A percentile compares a stretch with the other conserved stretches of the same genome.
Evolutionary conservation across 2,888 invertebrate genomes (phyloP).

Genomic region (Callyntrura guangdongensis): DNA sequence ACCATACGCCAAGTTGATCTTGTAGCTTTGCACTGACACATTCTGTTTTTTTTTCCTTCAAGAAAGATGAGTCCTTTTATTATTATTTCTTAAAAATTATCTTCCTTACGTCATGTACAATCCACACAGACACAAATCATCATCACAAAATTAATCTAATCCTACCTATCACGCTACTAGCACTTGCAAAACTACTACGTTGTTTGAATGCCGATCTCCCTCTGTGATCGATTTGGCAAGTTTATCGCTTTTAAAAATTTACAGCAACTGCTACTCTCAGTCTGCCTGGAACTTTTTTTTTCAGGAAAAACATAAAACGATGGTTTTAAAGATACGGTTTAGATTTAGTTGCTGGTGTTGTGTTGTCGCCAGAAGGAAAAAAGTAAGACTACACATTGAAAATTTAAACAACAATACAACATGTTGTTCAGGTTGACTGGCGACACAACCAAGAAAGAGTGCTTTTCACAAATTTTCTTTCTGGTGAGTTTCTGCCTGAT

Average conservation of each 20-base stretch:
- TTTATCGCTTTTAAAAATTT: slow-evolving; percentile 39
- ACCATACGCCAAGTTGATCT: neutral
- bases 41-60: neutral
- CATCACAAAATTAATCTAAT: too few relatives aligned
- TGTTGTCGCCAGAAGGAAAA: slow-evolving; percentile 66
- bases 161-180: too few relatives aligned
- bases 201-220: neutral
- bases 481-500: neutral
- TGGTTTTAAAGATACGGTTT: neutral
- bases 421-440: slow-evolving; percentile 61
- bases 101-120: neutral
- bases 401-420: slow-evolving; percentile 39
- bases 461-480: neutral
- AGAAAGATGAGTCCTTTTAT: neutral
- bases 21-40: neutral
- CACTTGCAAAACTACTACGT: neutral
- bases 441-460: neutral
- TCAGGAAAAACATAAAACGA: neutral
- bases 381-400: slow-evolving; percentile 8
- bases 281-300: slow-evolving; percentile 32
- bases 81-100: neutral
- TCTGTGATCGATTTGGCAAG: neutral
- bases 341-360: slow-evolving; percentile 18
- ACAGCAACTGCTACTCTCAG: slow-evolving; percentile 22
- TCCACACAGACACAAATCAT: neutral